phyloP scores from a whole-genome alignment of 2,888 invertebrate genomes.

The Dryocosmus kuriphilus region DNA sequence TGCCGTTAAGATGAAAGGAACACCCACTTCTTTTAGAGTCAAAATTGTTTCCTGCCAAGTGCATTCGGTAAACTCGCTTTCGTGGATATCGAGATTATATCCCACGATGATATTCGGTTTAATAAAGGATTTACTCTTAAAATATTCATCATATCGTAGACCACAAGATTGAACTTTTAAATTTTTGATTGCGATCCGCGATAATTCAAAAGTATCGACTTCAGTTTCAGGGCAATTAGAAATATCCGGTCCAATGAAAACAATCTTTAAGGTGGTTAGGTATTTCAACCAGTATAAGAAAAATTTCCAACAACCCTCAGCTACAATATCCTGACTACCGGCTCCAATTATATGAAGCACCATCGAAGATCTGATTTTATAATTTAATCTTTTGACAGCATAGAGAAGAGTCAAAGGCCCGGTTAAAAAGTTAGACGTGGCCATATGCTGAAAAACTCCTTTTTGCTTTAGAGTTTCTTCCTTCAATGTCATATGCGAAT shows the following conservation, averaged over 20 bases:
- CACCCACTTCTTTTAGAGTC: too few species aligned
- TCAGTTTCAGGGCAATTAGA: background rate
- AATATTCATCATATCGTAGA: constrained; percentile 62
- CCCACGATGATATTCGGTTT: constrained; percentile 66
- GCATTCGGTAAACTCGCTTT: constrained; percentile 58
- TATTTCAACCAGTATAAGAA: constrained; percentile 70
- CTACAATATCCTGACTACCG: constrained; percentile 66
- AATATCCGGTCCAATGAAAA: constrained; percentile 69
- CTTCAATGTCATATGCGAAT: too few species aligned
- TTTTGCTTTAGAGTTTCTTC: background rate
- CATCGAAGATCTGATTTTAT: constrained; percentile 44
- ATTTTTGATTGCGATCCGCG: constrained; percentile 57
- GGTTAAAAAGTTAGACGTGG: constrained; percentile 63
- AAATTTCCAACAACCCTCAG: constrained; percentile 69
- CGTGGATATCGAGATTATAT: constrained; percentile 58
- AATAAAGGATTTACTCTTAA: constrained; percentile 50
- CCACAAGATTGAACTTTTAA: constrained; percentile 51
- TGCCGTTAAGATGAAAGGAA: too few species aligned
- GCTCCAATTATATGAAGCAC: too few species aligned
- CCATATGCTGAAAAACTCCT: background rate
- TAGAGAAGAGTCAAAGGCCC: constrained; percentile 68
- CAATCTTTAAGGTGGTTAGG: constrained; percentile 59
- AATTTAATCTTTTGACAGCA: constrained; percentile 60
- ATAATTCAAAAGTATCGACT: background rate
- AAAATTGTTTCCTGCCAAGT: too few species aligned